phyloP scores from a whole-genome alignment of 1,140 invertebrate genomes.

The Brachionus plicatilis region DNA sequence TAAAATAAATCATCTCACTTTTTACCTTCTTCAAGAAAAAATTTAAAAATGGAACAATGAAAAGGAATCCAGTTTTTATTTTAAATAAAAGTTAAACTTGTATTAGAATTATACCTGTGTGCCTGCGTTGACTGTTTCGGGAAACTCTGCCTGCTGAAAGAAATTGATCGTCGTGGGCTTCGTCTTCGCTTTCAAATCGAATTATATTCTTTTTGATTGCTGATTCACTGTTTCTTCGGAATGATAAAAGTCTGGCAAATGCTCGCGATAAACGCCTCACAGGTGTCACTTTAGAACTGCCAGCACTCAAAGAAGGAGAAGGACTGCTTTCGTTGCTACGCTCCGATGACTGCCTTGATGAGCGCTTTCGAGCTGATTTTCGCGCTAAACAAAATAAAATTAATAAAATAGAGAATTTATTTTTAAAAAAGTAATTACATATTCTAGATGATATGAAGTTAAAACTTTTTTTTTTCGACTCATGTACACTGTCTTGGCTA shows the following conservation, averaged over 20 bases:
- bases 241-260: conserved; percentile 15
- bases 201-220: conserved; percentile 34
- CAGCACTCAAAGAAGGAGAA: not conserved
- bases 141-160: not conserved
- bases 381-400: conserved; percentile 19
- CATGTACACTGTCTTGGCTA: conserved; percentile 7
- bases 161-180: not conserved
- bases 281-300: not conserved
- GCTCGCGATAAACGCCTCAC: conserved; percentile 1
- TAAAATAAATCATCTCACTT: no score
- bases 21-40: no score
- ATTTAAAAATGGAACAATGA: not conserved
- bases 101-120: not conserved
- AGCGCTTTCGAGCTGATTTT: conserved; percentile 11
- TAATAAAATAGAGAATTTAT: not conserved
- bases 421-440: not conserved
- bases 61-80: not conserved
- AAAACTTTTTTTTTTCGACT: not conserved
- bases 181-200: conserved; percentile 19
- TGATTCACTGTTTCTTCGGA: conserved; percentile 33
- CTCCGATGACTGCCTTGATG: not conserved
- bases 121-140: not conserved
- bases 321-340: not conserved
- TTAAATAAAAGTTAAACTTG: not conserved
- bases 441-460: not conserved